These are phyloP conservation scores for Brachyrhaphis roseni DNA, from an alignment of 2,797 vertebrate genomes.

Conservation along the genomic window DNA sequence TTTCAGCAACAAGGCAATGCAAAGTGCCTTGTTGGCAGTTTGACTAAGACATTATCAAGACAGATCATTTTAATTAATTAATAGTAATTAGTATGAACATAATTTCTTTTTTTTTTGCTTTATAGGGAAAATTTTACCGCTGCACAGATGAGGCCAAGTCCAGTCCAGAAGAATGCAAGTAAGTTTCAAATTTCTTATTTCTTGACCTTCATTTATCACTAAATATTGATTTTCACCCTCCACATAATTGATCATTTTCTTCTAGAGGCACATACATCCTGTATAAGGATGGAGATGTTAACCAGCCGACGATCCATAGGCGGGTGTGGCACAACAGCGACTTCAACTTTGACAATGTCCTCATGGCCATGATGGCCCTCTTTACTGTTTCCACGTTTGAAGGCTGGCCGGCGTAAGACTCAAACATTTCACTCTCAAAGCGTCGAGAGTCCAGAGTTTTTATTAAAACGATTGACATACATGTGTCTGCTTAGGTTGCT, in stretches of 20 bases:
- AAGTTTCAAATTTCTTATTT: slow-evolving; percentile 56
- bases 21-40: too few relatives aligned
- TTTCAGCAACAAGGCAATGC: too few relatives aligned
- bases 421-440: background rate
- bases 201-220: background rate
- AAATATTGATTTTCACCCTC: background rate
- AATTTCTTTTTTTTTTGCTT: slow-evolving; percentile 7
- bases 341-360: slow-evolving; percentile 98
- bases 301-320: slow-evolving; percentile 91
- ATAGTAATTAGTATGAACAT: background rate
- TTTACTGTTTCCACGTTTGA: slow-evolving; percentile 99
- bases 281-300: slow-evolving; percentile 97
- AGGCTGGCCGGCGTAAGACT: slow-evolving; percentile 98
- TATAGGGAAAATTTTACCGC: slow-evolving; percentile 96
- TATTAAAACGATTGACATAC: background rate
- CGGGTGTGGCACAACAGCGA: slow-evolving; percentile 96
- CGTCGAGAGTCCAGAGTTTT: background rate
- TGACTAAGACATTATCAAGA: background rate
- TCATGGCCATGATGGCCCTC: slow-evolving; percentile 99
- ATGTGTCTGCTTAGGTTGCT: slow-evolving; percentile 84
- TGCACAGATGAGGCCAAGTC: slow-evolving; percentile 97
- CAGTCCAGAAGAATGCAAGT: slow-evolving; percentile 94
- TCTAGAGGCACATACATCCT: slow-evolving; percentile 93
- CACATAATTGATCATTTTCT: slow-evolving; percentile 12
- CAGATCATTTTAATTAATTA: background rate